Conservation (phyloP, 1,140 invertebrate species). For the Calycopis cecrops region DNA sequence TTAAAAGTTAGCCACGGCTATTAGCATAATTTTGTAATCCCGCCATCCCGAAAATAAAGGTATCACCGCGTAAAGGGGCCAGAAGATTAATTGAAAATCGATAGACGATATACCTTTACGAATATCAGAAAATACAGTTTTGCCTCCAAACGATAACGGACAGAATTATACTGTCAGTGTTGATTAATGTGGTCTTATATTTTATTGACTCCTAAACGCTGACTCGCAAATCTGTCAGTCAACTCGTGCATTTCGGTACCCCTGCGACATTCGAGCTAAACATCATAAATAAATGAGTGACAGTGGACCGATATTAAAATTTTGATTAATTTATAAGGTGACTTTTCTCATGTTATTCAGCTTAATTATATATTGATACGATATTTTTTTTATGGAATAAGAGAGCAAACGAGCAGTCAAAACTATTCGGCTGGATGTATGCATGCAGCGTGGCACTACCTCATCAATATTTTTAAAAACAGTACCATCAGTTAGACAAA, state of each 20-base stretch:
- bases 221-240: slow-evolving; percentile 30
- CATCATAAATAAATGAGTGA: too few relatives aligned
- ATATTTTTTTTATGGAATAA: too few relatives aligned
- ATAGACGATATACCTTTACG: slow-evolving; percentile 58
- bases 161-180: slow-evolving; percentile 28
- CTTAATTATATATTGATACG: too few relatives aligned
- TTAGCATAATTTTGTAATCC: slow-evolving; percentile 17
- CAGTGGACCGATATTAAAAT: too few relatives aligned
- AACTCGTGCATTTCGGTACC: slow-evolving; percentile 14
- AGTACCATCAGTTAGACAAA: too few relatives aligned
- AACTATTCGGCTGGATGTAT: too few relatives aligned
- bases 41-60: slow-evolving; percentile 38
- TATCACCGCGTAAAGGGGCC: slow-evolving; percentile 51
- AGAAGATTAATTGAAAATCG: slow-evolving; percentile 70
- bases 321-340: too few relatives aligned
- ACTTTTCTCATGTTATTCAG: too few relatives aligned
- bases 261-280: slow-evolving; percentile 13
- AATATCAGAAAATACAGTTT: slow-evolving; percentile 55
- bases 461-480: too few relatives aligned
- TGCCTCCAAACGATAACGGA: slow-evolving; percentile 30
- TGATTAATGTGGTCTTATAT: slow-evolving; percentile 30
- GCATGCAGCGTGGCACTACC: too few relatives aligned
- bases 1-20: slow-evolving; percentile 7
- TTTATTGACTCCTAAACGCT: slow-evolving; percentile 30
- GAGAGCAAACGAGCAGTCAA: too few relatives aligned